Evolutionary conservation across 1,140 invertebrate genomes (phyloP), one percentile per base, ranked within the genome.

Genomic region (Pogonomyrmex californicus): DNA sequence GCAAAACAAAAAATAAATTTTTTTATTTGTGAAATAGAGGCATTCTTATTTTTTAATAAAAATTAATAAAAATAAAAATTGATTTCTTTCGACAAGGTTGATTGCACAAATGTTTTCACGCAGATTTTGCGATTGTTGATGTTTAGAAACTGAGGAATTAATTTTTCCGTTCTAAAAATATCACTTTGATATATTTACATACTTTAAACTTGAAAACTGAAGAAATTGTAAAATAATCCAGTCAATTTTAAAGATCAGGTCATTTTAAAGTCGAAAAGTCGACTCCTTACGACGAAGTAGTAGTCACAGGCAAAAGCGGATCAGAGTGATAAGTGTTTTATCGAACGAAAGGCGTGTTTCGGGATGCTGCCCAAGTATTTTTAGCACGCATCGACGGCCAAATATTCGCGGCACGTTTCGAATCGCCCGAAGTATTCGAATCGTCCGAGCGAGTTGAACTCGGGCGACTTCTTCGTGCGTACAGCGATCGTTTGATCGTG

Each of bases 331-430:
- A 81, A 81, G 77, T 70, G 65, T 44, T 51, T 81, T 71, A 83
- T 83, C 41, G 79, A 62, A 83, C 60, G 54, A 49, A 75, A 73
- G 66, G 41, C 79, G 41, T 30, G 12, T 58, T 58, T 51, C 17
- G 23, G 9, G 23, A 23, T 36, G 47, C 49, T 17, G 17, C 49
- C 17, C 9, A 58, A 41, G 60, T 87, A 87, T 87, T 86, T 87
- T 76, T 58, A 60, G 79, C 44, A 23, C 47, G 38, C 38, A 47
- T 86, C 36, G 54, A 7, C 33, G 38, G 30, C 83, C 23, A 71
- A 73, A 65, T 70, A 86, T 87, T 86, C 86, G 70, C 23, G 36
- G 70, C 86, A 87, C 86, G 86, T 86, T 73, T 60, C 51, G 51
- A 44, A 76, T 86, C 70, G 70, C 41, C 62, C 86, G 33, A 86